Base-by-base conservation (phyloP, 1,140 invertebrate genomes). In the Cydia strobilella region DNA sequence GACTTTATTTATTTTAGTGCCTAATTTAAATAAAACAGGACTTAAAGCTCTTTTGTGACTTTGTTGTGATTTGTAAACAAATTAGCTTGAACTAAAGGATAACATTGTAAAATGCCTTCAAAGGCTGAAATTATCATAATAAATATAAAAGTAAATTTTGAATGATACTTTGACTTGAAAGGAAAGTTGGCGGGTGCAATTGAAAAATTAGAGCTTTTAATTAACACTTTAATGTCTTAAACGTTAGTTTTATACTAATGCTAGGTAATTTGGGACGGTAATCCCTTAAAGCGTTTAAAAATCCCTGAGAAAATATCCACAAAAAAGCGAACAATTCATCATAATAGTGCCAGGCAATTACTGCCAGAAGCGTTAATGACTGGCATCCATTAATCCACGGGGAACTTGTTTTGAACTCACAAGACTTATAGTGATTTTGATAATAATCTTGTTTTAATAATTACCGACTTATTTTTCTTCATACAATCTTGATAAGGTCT, bases 401-500 rank as follows among this genome's bases (percentile, higher is more conserved):
- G 76, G 78, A 90, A 90, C 90, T 87, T 87, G 89, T 90, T 90
- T 90, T 85, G 81, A 82, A 80, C 76, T 76, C 79, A 88, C 84
- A 85, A 87, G 84, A 88, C 85, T 88, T 88, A 86, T 83, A 87
- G 82, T 78, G 75, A 85, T 90, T 86, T 85, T 79, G 90, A 92
- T 91, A 90, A 88, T 86, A 86, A 92, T 92, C 90, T 90, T 86
- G 85, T 89, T 88, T 92, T 90, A 83, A 90, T 92, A 90, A 89
- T 92, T 90, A 90, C 89, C 83, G 75, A 82, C 77, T 87, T 86
- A 88, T 92, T 89, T 86, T 81, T 90, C 84, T 89, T 90, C 87
- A 80, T 82, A 89, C 86, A 88, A 91, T 89, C 89, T 91, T 90
- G 86, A 90, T 88, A 82, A 84, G 31, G 78, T 78, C 81, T 91